These are phyloP conservation scores for Bradypus variegatus DNA, from an alignment of 2,797 vertebrate genomes.

Conservation along the genomic window DNA sequence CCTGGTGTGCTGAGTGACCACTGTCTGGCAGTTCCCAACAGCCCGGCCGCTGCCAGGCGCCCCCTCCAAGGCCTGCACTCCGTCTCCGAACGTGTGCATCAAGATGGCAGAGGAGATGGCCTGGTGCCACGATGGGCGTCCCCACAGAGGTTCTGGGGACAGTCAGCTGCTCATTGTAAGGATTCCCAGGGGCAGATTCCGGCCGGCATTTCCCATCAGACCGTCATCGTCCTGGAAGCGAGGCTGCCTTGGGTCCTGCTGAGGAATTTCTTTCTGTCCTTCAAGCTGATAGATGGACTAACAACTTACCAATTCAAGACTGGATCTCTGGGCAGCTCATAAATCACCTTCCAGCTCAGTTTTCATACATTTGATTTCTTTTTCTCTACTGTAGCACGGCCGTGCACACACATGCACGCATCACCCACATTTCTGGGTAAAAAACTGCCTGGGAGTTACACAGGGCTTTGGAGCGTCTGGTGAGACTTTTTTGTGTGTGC, in stretches of 20 bases:
- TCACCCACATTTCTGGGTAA: not conserved
- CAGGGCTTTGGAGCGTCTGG: not conserved
- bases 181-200: not conserved
- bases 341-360: conserved; percentile 56
- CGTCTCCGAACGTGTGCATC: too few relatives aligned
- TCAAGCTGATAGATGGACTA: conserved; percentile 52
- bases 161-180: not conserved
- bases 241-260: not conserved
- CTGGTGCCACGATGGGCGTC: accelerated
- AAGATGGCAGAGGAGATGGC: too few relatives aligned
- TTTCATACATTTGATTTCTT: conserved; percentile 51
- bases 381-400: conserved; percentile 20
- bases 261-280: conserved; percentile 24
- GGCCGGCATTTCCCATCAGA: accelerated
- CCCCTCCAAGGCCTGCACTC: too few relatives aligned
- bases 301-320: conserved; percentile 44
- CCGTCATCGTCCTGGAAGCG: not conserved
- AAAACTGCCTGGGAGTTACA: not conserved
- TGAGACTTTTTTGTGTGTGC: not conserved
- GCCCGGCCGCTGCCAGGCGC: too few relatives aligned
- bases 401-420: not conserved
- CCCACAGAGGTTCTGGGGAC: accelerated
- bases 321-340: conserved; percentile 46
- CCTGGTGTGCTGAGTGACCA: too few relatives aligned
- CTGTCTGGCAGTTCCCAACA: too few relatives aligned